These are phyloP conservation scores for Ariopsis seemanni DNA, from an alignment of 2,113 vertebrate genomes.

Conservation along the genomic window DNA sequence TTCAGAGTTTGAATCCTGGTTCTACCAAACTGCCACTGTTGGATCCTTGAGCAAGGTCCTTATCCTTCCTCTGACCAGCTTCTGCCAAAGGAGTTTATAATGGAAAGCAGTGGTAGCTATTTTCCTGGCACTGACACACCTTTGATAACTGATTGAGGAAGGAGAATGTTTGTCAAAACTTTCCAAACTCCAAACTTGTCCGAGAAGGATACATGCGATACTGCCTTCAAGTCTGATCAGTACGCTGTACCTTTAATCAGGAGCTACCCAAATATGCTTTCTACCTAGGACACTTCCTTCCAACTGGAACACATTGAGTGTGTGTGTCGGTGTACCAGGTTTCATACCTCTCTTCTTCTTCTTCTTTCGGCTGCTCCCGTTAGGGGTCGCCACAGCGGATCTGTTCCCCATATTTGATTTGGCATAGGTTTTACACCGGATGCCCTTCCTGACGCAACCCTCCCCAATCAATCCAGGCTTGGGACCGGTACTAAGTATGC, in stretches of 20 bases:
- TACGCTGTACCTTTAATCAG: not conserved
- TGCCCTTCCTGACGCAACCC: too few species aligned
- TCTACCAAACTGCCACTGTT: not conserved
- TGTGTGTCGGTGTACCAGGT: too few species aligned
- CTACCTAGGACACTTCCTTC: not conserved
- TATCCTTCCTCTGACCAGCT: not conserved
- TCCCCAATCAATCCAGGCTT: too few species aligned
- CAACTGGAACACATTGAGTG: not conserved
- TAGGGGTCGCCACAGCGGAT: too few species aligned
- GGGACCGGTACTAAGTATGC: too few species aligned
- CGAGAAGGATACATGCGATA: not conserved
- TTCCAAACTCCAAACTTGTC: not conserved
- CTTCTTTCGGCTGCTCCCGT: too few species aligned
- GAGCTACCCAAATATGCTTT: not conserved
- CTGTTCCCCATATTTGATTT: too few species aligned
- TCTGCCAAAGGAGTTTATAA: not conserved
- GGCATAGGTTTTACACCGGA: too few species aligned
- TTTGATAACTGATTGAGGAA: not conserved
- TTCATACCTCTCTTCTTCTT: too few species aligned
- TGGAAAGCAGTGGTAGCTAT: not conserved
- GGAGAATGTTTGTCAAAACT: not conserved
- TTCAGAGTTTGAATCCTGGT: not conserved
- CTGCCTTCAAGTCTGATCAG: not conserved
- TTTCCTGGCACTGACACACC: not conserved
- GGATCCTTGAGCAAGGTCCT: not conserved